Evolutionary conservation across 2,113 vertebrate genomes (phyloP).

Genomic region (Zosterops japonicus): DNA sequence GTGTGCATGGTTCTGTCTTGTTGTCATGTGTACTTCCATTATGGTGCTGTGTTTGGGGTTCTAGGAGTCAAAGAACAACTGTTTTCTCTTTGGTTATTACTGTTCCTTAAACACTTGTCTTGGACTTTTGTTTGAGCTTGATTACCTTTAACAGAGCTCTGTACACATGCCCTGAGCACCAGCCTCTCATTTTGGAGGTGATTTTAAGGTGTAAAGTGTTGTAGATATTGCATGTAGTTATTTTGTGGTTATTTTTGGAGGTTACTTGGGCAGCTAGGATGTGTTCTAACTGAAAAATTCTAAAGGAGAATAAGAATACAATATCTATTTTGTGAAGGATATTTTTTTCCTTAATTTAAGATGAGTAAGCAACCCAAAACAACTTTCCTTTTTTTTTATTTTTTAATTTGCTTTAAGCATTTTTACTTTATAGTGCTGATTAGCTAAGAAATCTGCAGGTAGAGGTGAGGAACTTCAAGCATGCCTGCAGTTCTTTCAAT

Average conservation of each 20-base stretch:
- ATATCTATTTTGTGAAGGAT: background rate
- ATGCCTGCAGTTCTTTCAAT: background rate
- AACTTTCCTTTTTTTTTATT: background rate
- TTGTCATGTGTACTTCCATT: background rate
- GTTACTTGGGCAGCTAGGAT: background rate
- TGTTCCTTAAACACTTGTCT: background rate
- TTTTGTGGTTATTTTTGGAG: background rate
- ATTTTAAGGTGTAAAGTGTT: background rate
- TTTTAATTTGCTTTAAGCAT: background rate
- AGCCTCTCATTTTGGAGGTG: background rate
- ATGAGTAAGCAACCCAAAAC: background rate
- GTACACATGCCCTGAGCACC: background rate
- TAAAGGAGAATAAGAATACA: background rate
- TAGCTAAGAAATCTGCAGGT: background rate
- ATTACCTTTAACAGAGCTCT: background rate
- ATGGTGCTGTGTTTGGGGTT: background rate
- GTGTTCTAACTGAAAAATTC: background rate
- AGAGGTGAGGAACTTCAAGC: background rate
- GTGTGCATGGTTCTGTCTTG: rapidly evolving
- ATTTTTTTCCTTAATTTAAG: background rate
- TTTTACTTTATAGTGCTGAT: background rate
- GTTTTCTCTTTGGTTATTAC: background rate
- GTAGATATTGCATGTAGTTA: background rate
- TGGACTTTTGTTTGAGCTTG: rapidly evolving
- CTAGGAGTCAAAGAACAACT: background rate